Evolutionary conservation across 2,888 invertebrate genomes (phyloP).

Genomic region (Toxonevra muliebris): DNA sequence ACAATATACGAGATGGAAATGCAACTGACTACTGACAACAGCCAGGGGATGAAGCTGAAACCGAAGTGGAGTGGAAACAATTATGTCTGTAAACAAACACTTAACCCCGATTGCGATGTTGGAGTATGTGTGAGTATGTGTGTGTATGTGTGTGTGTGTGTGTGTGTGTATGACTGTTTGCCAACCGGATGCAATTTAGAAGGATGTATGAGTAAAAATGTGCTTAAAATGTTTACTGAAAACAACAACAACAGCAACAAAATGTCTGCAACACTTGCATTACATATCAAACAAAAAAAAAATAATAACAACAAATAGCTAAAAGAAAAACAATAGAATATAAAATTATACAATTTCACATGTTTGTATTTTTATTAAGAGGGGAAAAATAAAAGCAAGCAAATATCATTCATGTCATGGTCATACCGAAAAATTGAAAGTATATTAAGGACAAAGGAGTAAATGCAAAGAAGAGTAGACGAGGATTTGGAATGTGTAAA

Average conservation of each 20-base stretch:
- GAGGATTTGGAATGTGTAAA: no score
- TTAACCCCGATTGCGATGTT: background rate
- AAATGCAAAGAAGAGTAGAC: no score
- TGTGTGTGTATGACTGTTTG: conserved; percentile 4
- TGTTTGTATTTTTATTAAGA: no score
- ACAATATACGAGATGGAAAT: no score
- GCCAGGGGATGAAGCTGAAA: conserved; percentile 13
- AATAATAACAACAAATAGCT: conserved; percentile 14
- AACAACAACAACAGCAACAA: background rate
- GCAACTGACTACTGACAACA: no score
- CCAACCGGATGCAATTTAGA: background rate
- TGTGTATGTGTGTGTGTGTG: background rate
- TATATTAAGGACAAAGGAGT: no score
- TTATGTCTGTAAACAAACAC: conserved; percentile 22
- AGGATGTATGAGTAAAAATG: background rate
- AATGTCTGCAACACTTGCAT: conserved; percentile 24
- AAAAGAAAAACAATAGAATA: no score
- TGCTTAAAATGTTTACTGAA: conserved; percentile 1
- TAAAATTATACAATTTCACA: no score
- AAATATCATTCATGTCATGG: no score
- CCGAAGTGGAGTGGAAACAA: conserved; percentile 7
- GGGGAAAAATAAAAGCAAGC: no score
- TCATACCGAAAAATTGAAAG: no score
- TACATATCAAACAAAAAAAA: conserved; percentile 17
- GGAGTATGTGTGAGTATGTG: conserved; percentile 10